Base-by-base conservation (phyloP, 2,113 vertebrate species). In the Climacteris rufus region DNA sequence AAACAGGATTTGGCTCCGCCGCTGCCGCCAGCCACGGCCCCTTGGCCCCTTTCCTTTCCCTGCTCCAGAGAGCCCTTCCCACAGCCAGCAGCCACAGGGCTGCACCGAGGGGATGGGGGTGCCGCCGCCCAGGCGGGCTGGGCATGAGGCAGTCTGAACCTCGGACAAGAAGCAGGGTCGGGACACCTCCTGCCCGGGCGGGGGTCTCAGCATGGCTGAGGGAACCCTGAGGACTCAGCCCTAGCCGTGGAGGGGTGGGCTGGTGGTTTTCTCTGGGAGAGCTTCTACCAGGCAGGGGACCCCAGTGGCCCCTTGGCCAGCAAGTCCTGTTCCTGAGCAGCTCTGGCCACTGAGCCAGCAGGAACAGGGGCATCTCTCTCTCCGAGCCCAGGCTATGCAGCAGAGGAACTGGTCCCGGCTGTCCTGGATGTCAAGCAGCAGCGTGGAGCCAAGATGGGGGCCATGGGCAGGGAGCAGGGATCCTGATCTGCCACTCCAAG, bases 1-100 rank as follows among this genome's bases (percentile, higher is more conserved):
- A 97, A 97, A 97, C 97, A 97, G 97, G 97, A 97, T 97, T 97
- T 96, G 88, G 76, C 95, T 96, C 50, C 20, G 75, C 78, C 72
- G 66, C 85, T 28, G 37, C 78, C 83, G 21, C 91, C 93, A 93
- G 94, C 66, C 89, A 54, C 81, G 31, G 95, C 95, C 95, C 83
- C 91, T 92, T 90, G 93, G 95, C 89, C 96, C 85, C 95, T 94
- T 96, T 95, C 97, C 95, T 95, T 94, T 94, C 95, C 87, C 79
- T 91, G 78, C 91, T 96, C 92, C 90, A 94, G 85, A 94, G 89
- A 90, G 80, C 77, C 81, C 95, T 96, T 96, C 93, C 94, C 93
- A 95, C 79, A 78, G 60, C 68, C 49, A 2, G 39, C 52, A 3
- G 87, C 90, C 24, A 4, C 11, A 0, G 75, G 35, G 76, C 87